Base-by-base conservation (phyloP, 1,140 invertebrate genomes). In the Drosophila repleta region DNA sequence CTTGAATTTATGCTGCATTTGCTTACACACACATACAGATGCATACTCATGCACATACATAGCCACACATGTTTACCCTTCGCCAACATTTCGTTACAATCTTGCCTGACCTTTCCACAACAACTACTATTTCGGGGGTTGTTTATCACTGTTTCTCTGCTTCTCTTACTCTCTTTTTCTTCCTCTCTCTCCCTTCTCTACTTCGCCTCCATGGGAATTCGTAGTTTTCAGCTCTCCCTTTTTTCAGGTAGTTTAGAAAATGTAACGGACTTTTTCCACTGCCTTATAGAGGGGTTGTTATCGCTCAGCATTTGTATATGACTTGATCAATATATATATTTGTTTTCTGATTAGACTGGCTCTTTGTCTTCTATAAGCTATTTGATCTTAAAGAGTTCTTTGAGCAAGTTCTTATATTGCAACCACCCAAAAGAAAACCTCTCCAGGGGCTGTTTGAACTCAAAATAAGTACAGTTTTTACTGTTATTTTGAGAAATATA, bases 1-100 rank as follows among this genome's bases (percentile, higher is more conserved):
- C 80, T 83, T 71, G 79, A 78, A 76, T 87, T 84, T 85, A 72
- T 87, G 65, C 73, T 71, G 51, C 76, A 52, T 35, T 64, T 46
- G 48, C 55, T 64, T 52, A 53, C 41, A 56, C 46, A 62, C 15
- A 53, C 49, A 55, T 11, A 62, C 37, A 24, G 17, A 21, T 4
- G n/a, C n/a, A 20, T 4, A 18, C 6, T 6, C 29, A 13, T 24
- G 6, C 45, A 13, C 13, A 17, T 73, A 56, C 55, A 26, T 5
- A 18, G 10, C 10, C 29, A 17, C 35, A 10, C 45, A 13, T 85
- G 81, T 85, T 85, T 85, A 85, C 82, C 82, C 82, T 87, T 87
- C 82, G 82, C 64, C 52, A 32, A 37, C 60, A 70, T 58, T 58
- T 68, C 65, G 64, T 79, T 87, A 76, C 52, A 49, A 56, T 69